These are phyloP conservation scores for Chromobotia macracanthus DNA, from an alignment of 2,797 vertebrate genomes.

Conservation along the genomic window DNA sequence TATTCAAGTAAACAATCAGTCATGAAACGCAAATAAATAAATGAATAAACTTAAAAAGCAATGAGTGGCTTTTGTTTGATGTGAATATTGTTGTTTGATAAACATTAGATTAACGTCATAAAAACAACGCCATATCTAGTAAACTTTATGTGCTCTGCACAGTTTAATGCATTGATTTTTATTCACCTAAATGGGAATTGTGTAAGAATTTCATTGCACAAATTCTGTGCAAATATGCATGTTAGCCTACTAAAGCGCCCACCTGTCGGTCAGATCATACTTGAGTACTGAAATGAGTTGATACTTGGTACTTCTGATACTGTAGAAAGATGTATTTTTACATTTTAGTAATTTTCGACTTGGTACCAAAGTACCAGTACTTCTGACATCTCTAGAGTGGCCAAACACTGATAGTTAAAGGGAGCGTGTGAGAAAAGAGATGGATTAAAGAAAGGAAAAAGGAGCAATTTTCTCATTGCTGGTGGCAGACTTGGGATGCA, in stretches of 20 bases:
- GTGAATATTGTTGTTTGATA: background rate
- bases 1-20: background rate
- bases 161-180: background rate
- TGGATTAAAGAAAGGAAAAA: conserved; percentile 35
- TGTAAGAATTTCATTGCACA: no score
- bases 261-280: no score
- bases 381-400: background rate
- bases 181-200: background rate
- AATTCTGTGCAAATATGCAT: background rate
- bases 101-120: background rate
- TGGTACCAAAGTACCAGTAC: background rate
- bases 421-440: conserved; percentile 10
- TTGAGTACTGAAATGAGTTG: background rate
- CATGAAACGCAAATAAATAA: background rate
- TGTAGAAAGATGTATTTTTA: background rate
- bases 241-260: background rate
- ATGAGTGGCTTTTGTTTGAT: background rate
- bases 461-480: conserved; percentile 68
- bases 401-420: conserved; percentile 17
- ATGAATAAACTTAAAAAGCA: background rate
- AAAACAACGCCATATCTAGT: background rate
- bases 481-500: conserved; percentile 79
- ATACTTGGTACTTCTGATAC: background rate
- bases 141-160: background rate
- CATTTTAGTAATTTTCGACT: background rate